Evolutionary conservation across 2,113 vertebrate species (phyloP), one percentile per base, ranked within the genome.

Genomic region (Sinosuthora webbiana): DNA sequence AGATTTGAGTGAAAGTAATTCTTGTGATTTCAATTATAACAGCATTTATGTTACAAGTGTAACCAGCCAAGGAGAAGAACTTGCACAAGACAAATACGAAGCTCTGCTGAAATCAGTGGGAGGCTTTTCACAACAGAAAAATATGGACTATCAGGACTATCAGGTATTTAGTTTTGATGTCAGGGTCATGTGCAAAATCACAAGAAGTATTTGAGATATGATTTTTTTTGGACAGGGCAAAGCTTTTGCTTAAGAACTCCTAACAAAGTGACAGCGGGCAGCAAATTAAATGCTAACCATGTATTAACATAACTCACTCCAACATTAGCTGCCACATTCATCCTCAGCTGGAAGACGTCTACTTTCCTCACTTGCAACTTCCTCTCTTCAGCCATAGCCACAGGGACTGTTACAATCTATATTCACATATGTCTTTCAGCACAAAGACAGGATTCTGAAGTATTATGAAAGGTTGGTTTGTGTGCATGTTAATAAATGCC

Each of bases 401-500:
- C 59, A n/a, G 70, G 74, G 55, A 86, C 64, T 86, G 56, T 52
- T 92, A 70, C 59, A 70, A 77, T 92, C 85, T 25, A 77, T 80
- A 92, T 41, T 75, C 82, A 83, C 33, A 47, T n/a, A 62, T 15
- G 59, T 65, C 90, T 74, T 89, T 83, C 45, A 91, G 70, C 42
- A 80, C 33, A 77, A 89, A 94, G 81, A 83, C 90, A 95, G 39
- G 67, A 86, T 86, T 86, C 82, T 88, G 59, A 85, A 91, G 45
- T 59, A 69, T 80, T 89, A 50, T 19, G 70, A 91, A 95, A 65
- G 52, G 50, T 35, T 83, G 50, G n/a, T 79, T 93, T 76, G 88
- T 74, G 59, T 82, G 71, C 79, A 56, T 67, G 52, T 59, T 91
- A 93, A 86, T 45, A 17, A 45, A 30, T 30, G 52, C 10, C 70